Evolutionary conservation across 2,113 vertebrate genomes (phyloP).

Genomic region (Leptocoma aspasia): DNA sequence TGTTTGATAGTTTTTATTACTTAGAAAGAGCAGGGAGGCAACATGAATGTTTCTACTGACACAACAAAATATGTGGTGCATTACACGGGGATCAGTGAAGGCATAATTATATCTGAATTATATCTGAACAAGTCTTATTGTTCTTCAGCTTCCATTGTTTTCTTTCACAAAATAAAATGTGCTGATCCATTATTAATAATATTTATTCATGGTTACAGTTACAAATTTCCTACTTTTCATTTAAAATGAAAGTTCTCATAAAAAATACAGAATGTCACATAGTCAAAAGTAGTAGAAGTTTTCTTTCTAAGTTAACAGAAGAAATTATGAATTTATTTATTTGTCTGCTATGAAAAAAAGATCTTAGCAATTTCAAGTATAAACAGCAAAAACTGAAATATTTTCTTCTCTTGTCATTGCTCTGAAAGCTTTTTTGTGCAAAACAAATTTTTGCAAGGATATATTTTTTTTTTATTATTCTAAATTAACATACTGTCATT

Average conservation of each 20-base stretch:
- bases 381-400: neutral
- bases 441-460: neutral
- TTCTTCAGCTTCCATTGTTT: neutral
- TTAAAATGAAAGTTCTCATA: neutral
- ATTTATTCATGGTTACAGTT: neutral
- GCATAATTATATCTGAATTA: neutral
- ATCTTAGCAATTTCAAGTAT: neutral
- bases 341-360: neutral
- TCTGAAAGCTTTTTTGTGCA: neutral
- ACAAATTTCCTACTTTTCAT: neutral
- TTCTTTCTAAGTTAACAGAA: neutral
- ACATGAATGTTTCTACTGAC: neutral
- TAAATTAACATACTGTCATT: neutral
- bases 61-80: neutral
- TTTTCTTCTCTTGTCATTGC: neutral
- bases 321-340: neutral
- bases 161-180: neutral
- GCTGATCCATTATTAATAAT: neutral
- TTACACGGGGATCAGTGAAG: neutral
- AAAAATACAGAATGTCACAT: neutral
- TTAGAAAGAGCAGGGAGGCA: neutral
- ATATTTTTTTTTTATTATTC: neutral
- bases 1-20: neutral
- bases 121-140: neutral
- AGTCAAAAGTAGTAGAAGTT: neutral